phyloP scores from a whole-genome alignment of 2,888 invertebrate genomes.

The Craniophora ligustri region DNA sequence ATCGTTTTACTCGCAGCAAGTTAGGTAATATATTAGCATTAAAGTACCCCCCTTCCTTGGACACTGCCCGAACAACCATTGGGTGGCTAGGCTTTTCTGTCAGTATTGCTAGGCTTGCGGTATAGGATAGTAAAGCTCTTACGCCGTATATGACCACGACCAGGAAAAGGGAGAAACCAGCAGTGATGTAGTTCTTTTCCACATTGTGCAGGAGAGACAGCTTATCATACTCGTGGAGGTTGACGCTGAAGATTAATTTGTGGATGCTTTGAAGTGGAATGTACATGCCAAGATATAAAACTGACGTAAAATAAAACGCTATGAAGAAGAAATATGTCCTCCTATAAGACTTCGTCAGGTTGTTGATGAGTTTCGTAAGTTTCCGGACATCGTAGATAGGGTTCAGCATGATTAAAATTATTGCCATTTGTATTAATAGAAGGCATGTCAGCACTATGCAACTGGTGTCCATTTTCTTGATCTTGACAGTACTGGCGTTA shows the following conservation, averaged over 20 bases:
- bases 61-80: constrained; percentile 23
- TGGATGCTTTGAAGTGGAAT: constrained; percentile 70
- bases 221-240: constrained; percentile 66
- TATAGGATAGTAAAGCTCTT: constrained; percentile 66
- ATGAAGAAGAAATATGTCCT: constrained; percentile 53
- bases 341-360: constrained; percentile 54
- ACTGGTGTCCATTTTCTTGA: constrained; percentile 70
- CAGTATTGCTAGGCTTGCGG: constrained; percentile 65
- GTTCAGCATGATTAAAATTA: constrained; percentile 73
- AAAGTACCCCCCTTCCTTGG: constrained; percentile 33
- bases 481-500: constrained; percentile 27
- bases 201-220: constrained; percentile 64
- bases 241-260: constrained; percentile 59
- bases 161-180: constrained; percentile 80
- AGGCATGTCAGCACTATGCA: constrained; percentile 66
- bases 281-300: constrained; percentile 77
- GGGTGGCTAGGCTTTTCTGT: constrained; percentile 54
- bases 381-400: constrained; percentile 73
- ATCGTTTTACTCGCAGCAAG: constrained; percentile 71
- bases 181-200: constrained; percentile 76
- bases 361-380: constrained; percentile 61
- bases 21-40: constrained; percentile 66
- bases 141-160: constrained; percentile 74
- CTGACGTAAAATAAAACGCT: constrained; percentile 63
- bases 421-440: constrained; percentile 74